Base-by-base conservation (phyloP, 2,113 vertebrate species). In the Columba livia region DNA sequence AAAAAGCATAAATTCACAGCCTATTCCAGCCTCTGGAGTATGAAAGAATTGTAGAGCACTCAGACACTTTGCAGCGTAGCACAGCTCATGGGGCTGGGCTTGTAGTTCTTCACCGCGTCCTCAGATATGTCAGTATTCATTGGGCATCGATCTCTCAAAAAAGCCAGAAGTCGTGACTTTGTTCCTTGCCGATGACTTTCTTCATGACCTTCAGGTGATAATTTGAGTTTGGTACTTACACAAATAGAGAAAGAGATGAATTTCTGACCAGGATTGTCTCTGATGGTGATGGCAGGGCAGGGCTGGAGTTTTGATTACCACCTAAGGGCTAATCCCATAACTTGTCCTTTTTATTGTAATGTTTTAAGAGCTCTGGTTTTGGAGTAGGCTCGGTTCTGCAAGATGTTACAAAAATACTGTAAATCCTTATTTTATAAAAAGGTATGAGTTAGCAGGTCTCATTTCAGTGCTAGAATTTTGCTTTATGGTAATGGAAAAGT, bases 1-100 rank as follows among this genome's bases (percentile, higher is more conserved):
- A 73, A 92, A 62, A 6, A 0, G 17, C 89, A 95, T 96, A 94
- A 95, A 95, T 97, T 84, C 77, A 53, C 10, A 79, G 89, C 78
- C 96, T 40, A 29, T 89, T 94, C 72, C 93, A 77, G 21, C 53
- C 80, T 74, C 83, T 75, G 79, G 85, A 72, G 72, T 28, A 40
- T 71, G 89, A 56, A 64, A 83, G 64, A 47, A 26, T 93, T 82
- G 85, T 48, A 29, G 50, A 92, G 71, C 56, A 19, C 64, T 94
- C 47, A 24, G 85, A 73, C 38, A 58, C 25, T 79, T 56, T 60
- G 65, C 44, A 81, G 69, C 23, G 3, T 4, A 34, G 79, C 34
- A 48, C 42, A 79, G 65, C 82, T 64, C 48, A 3, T 60, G 75
- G 75, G 71, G 57, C 62, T 66, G 7, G 53, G 72, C 81, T 69